Conservation (phyloP, 2,113 vertebrate species). For the Theropithecus gelada region DNA sequence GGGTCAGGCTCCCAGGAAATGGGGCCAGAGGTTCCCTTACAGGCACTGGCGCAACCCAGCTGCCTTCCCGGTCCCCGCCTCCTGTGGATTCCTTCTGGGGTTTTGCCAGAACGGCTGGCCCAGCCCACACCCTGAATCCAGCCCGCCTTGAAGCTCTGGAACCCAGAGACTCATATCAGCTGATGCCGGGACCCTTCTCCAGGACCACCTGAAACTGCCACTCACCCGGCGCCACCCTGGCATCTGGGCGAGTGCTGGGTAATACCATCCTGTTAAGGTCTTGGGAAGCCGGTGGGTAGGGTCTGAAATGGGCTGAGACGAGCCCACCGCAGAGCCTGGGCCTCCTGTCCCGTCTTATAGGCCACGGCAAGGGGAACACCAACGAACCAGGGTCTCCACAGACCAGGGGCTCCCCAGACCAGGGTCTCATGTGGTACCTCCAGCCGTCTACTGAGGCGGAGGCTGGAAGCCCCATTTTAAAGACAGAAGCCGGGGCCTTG, state of each 20-base stretch:
- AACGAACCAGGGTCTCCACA: rapidly evolving
- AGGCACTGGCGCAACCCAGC: not conserved
- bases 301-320: rapidly evolving
- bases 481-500: not conserved
- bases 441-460: rapidly evolving
- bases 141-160: not conserved
- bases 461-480: rapidly evolving
- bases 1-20: constrained; percentile 64
- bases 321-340: rapidly evolving
- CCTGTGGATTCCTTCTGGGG: not conserved
- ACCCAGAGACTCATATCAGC: too few species aligned
- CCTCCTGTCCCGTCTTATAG: not conserved
- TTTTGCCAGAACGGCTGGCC: not conserved
- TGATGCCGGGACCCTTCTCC: not conserved
- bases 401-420: not conserved
- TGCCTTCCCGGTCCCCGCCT: not conserved
- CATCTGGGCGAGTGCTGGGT: not conserved
- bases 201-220: not conserved
- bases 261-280: rapidly evolving
- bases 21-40: constrained; percentile 49
- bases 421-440: not conserved
- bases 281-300: rapidly evolving
- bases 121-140: rapidly evolving
- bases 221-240: not conserved
- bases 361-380: not conserved